Conservation (phyloP, 2,797 vertebrate species). For the Acanthurus leucopareius region DNA sequence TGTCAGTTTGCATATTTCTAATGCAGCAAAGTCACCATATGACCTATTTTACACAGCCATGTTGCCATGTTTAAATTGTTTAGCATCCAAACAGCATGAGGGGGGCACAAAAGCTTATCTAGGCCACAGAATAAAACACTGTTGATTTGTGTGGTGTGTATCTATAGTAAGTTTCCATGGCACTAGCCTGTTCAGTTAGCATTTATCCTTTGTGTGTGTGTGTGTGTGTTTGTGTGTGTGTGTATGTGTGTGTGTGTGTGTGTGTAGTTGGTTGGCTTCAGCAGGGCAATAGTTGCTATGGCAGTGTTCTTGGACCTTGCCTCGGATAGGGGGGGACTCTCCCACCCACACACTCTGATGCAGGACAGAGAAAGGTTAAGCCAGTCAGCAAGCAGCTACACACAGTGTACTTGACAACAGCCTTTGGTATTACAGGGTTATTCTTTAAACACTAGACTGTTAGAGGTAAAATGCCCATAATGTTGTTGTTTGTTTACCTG, state of each 20-base stretch:
- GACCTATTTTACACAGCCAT: slow-evolving; percentile 45
- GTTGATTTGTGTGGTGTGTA: slow-evolving; percentile 54
- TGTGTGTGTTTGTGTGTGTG: slow-evolving; percentile 29
- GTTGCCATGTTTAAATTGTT: slow-evolving; percentile 33
- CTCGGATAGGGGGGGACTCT: slow-evolving; percentile 56
- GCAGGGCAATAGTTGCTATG: slow-evolving; percentile 77
- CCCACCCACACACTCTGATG: slow-evolving; percentile 63
- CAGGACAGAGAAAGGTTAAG: slow-evolving; percentile 64
- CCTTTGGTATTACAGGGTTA: slow-evolving; percentile 3
- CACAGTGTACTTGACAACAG: not conserved
- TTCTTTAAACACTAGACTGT: not conserved
- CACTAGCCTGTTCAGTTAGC: slow-evolving; percentile 46
- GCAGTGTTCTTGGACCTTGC: slow-evolving; percentile 77
- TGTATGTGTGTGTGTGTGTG: slow-evolving; percentile 26
- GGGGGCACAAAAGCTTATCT: slow-evolving; percentile 50
- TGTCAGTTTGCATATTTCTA: slow-evolving; percentile 11
- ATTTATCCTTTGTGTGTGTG: slow-evolving; percentile 37
- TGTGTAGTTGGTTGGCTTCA: slow-evolving; percentile 45
- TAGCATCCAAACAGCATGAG: slow-evolving; percentile 18
- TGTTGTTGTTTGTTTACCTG: slow-evolving; percentile 1
- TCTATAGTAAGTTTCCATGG: slow-evolving; percentile 67
- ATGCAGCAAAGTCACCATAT: slow-evolving; percentile 25
- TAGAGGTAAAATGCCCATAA: slow-evolving; percentile 13
- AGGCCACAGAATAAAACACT: slow-evolving; percentile 45
- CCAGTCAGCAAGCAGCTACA: slow-evolving; percentile 46